Conservation (phyloP, 1,140 invertebrate species). For the Theocolax elegans region DNA sequence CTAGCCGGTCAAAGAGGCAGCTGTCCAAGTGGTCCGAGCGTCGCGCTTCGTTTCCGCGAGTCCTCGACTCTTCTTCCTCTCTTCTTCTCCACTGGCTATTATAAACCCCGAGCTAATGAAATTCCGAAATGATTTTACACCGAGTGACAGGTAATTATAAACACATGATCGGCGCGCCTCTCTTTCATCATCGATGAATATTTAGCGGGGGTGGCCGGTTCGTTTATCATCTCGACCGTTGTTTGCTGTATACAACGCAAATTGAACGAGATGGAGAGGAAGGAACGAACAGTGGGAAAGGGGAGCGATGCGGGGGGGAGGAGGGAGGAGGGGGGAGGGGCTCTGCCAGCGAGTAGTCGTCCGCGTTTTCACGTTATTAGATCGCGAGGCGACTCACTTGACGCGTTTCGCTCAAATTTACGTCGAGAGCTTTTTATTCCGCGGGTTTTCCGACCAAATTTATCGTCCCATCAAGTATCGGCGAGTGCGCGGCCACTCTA, state of each 20-base stretch:
- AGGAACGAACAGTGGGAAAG: background rate
- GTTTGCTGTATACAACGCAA: background rate
- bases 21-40: constrained; percentile 19
- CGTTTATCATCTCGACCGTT: constrained; percentile 43
- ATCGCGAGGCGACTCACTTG: constrained; percentile 25
- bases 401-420: constrained; percentile 20
- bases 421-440: constrained; percentile 26
- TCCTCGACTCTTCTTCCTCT: no score
- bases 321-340: background rate
- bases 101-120: constrained; percentile 64
- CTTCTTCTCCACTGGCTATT: no score
- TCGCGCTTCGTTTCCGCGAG: constrained; percentile 29
- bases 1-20: constrained; percentile 32
- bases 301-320: background rate
- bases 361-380: no score
- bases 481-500: background rate
- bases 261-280: constrained; percentile 3
- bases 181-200: constrained; percentile 46
- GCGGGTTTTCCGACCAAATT: constrained; percentile 21
- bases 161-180: constrained; percentile 14
- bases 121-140: constrained; percentile 64
- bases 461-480: constrained; percentile 26
- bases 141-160: constrained; percentile 64
- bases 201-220: constrained; percentile 31
- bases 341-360: no score